Conservation (phyloP, 2,797 vertebrate genomes). For the Momotus momota region DNA sequence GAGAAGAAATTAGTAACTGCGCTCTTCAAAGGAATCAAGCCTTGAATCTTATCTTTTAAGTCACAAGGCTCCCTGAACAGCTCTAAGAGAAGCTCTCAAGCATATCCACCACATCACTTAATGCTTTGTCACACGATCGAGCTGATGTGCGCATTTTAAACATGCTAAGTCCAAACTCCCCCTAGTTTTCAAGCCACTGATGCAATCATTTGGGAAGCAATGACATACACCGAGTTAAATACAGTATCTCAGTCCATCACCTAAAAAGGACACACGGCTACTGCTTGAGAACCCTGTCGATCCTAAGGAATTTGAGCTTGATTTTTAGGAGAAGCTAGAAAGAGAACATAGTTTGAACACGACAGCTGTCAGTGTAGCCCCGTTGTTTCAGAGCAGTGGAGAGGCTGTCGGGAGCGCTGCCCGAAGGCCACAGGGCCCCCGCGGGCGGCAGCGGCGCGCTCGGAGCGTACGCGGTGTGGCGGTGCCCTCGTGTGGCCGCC, state of each 20-base stretch:
- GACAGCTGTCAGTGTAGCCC: background rate
- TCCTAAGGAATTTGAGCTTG: fast-evolving
- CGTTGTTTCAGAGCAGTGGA: background rate
- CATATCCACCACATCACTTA: background rate
- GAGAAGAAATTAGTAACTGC: background rate
- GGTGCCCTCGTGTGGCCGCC: background rate
- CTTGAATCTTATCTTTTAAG: background rate
- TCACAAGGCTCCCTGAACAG: background rate
- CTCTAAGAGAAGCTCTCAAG: background rate
- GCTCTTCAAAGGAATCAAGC: background rate
- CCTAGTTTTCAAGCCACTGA: background rate
- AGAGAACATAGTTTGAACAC: fast-evolving
- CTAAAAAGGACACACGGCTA: background rate
- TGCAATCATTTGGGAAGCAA: background rate
- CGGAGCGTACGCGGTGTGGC: background rate
- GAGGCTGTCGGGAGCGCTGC: background rate
- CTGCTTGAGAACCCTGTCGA: fast-evolving
- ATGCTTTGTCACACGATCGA: background rate
- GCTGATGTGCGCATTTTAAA: background rate
- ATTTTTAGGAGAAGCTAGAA: background rate
- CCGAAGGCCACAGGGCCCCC: too few relatives aligned
- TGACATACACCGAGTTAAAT: background rate
- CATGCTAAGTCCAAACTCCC: background rate
- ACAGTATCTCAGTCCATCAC: background rate
- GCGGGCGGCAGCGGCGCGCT: background rate